Evolutionary conservation across 2,888 invertebrate species (phyloP), one percentile per base, ranked within the genome.

Genomic region (Falcaria lacertinaria): DNA sequence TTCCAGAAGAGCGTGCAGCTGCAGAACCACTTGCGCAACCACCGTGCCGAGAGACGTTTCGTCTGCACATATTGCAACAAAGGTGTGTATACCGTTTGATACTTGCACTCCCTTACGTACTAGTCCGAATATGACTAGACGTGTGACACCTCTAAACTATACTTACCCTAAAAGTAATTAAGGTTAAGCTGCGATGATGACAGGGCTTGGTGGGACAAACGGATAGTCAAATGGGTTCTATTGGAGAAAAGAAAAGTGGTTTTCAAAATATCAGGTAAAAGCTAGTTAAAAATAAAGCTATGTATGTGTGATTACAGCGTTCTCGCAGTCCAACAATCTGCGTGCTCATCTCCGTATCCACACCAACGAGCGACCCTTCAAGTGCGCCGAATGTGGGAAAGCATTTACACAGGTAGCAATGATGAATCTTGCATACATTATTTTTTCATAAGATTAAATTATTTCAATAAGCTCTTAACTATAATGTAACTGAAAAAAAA

Each of bases 1-100:
- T 89, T 89, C 74, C 79, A 83, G 68, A 88, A 84, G 70, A 80
- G 74, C 54, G 63, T 70, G 64, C 89, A 90, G 74, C 62, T 88
- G 55, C 88, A 88, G 74, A 87, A 85, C 60, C 89, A 89, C 51
- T 57, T 89, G 63, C 80, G 89, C 50, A 88, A 89, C 65, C 89
- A 89, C 43, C 80, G 87, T n/a, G 88, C 89, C 1, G 89, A 89
- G 74, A 64, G 89, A 47, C 81, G 89, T 40, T 89, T 88, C 56
- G 80, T 89, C 37, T 90, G 90, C 75, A 87, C 87, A 8, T 89
- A 88, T 67, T 90, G 90, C 70, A 81, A 85, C 61, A 90, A 90
- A 83, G 89, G 90, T 89, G 50, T 43, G 50, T 15, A 37, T 34
- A 28, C 15, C 11, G 8, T 11, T 25, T 33, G 25, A 25, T 5